Base-by-base conservation (phyloP, 64 coral and sea anemone species). In the Actinia tenebrosa region DNA sequence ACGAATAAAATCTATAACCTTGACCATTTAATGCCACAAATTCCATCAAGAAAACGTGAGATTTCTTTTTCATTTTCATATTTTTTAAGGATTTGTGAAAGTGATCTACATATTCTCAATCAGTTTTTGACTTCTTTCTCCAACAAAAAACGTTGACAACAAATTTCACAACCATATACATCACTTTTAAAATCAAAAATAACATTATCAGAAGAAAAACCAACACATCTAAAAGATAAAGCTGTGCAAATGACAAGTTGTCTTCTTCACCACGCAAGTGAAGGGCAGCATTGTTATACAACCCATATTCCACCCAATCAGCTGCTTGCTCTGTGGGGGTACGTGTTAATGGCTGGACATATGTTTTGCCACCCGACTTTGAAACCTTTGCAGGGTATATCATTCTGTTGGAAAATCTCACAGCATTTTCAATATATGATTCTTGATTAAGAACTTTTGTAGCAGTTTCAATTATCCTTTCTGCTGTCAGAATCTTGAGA, bases 231-330 rank as follows among this genome's bases (percentile, higher is more conserved):
- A 95, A 16, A 3, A 95, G 63, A 86, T 95, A 89, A 16, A 95
- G 17, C 45, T 95, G 86, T 47, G 82, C 71, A 86, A 95, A 95
- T 5, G 52, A 86, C 37, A 95, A 83, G 42, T 91, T 91, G 83
- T 95, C 93, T 86, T 83, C 89, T 81, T 95, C 69, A 78, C 93
- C 91, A 5, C 93, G 90, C 11, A 95, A 60, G 79, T 95, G 93
- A 86, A 91, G 77, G 27, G 82, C 87, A 46, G 82, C 93, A 86
- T 95, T 91, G 64, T 84, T 89, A 88, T 19, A n/a, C 17, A 91
- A 53, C 13, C 81, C 83, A 91, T 95, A 95, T 54, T 95, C 93
- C 8, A 95, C 56, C 93, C 93, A 95, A 71, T 95, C 87, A 78
- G 89, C 90, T 46, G 89, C 86, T 55, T 95, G 80, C 37, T 85